A percentile compares a stretch with the other conserved stretches of the same genome.
Evolutionary conservation across 2,888 invertebrate genomes (phyloP).

Genomic region (Pandemis heparana): DNA sequence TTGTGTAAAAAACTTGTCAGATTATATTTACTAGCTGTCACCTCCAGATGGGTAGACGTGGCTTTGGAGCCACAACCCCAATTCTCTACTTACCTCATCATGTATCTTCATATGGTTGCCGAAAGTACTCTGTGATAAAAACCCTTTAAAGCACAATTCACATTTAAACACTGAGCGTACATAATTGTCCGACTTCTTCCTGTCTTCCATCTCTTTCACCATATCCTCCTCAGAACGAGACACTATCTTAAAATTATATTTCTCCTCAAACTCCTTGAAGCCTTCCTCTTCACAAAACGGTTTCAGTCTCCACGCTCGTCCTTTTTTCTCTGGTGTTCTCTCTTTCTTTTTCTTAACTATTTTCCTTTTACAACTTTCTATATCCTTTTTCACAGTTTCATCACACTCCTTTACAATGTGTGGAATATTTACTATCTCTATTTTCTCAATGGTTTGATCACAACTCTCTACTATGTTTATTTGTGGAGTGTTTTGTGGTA

Average conservation of each 20-base stretch:
- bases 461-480: background rate
- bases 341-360: background rate
- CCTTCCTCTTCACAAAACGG: background rate
- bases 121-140: background rate
- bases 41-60: too few relatives aligned
- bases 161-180: background rate
- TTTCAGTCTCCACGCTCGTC: background rate
- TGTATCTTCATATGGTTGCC: background rate
- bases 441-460: background rate
- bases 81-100: background rate
- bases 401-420: background rate
- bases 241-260: slow-evolving; percentile 1
- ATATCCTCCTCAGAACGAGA: background rate
- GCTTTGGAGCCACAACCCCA: too few relatives aligned
- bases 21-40: too few relatives aligned
- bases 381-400: background rate
- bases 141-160: background rate
- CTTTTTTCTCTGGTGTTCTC: background rate
- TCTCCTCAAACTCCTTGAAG: background rate
- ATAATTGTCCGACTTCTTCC: background rate
- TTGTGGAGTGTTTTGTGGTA: background rate
- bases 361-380: background rate
- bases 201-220: background rate
- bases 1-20: too few relatives aligned
- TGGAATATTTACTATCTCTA: too few relatives aligned